Base-by-base conservation (phyloP, 64 coral and sea anemone genomes). In the Actinia equina region DNA sequence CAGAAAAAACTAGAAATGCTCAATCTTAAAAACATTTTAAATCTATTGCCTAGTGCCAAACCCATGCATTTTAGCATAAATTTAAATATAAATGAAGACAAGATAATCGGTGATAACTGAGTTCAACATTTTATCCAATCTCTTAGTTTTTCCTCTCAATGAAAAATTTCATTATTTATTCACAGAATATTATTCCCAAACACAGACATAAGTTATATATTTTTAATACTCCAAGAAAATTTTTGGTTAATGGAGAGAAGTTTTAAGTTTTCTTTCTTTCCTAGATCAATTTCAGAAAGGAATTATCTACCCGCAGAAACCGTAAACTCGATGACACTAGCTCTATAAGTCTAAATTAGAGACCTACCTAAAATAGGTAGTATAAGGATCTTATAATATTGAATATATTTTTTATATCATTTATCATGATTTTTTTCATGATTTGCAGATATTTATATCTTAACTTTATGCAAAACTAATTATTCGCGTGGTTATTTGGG, bases 31-130 rank as follows among this genome's bases (percentile, higher is more conserved):
- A 74, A 41, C 69, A 74, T 74, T 41, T 37, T 0, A 37, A 74
- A 74, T 27, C 69, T 74, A 26, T 41, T 41, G 27, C 41, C n/a
- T 30, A 1, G 3, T 14, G 69, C 69, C 69, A 74, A 74, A 74
- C 69, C 69, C 69, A 74, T 74, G 69, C 69, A 9, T 74, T 74
- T 71, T 74, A 41, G 62, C 69, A 74, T 74, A 74, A 74, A 74
- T 74, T 74, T 74, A 74, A 30, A 74, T 74, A 74, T 74, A 74
- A 13, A 41, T 41, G 69, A 42, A 11, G n/a, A 27, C 13, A 74
- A 74, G 69, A 74, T 74, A 1, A 23, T 74, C 2, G 30, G 12
- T 30, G 69, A 74, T 74, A 74, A 74, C 30, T 37, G 4, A 42
- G 27, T 74, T 74, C 10, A 41, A 23, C 19, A 74, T 13, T n/a